Conservation (phyloP, 1,140 invertebrate species). For the Hypothenemus hampei region DNA sequence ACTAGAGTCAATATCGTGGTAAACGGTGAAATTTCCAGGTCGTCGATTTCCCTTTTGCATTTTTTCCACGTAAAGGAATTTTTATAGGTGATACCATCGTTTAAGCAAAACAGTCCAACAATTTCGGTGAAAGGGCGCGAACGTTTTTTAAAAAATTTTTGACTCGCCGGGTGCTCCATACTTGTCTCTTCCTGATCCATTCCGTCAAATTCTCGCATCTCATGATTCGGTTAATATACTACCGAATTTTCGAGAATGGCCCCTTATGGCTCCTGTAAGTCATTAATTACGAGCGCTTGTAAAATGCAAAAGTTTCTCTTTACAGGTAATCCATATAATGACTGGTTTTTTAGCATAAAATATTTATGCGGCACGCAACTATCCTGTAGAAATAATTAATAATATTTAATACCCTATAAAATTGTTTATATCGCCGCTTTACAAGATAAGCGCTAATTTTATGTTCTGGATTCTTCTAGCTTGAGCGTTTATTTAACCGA, state of each 20-base stretch:
- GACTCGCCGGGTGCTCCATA: too few species aligned
- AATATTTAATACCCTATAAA: slow-evolving; percentile 30
- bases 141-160: too few species aligned
- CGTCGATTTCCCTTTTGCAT: background rate
- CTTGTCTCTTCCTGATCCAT: too few species aligned
- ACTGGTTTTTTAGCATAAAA: slow-evolving; percentile 27
- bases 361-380: slow-evolving; percentile 28
- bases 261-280: slow-evolving; percentile 6
- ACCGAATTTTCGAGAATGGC: background rate
- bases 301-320: slow-evolving; percentile 28
- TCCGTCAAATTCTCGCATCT: too few species aligned
- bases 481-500: slow-evolving; percentile 6
- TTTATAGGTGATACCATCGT: background rate
- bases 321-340: slow-evolving; percentile 30
- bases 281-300: slow-evolving; percentile 25
- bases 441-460: slow-evolving; percentile 28
- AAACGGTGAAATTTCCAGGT: too few species aligned
- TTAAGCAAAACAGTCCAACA: background rate
- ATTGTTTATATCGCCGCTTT: slow-evolving; percentile 26
- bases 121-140: too few species aligned
- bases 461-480: slow-evolving; percentile 25
- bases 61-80: background rate
- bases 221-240: too few species aligned
- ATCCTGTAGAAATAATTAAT: slow-evolving; percentile 27
- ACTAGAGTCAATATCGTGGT: too few species aligned